Evolutionary conservation across 2,113 vertebrate species (phyloP), one percentile per base, ranked within the genome.

Genomic region (Alaudala cheleensis): DNA sequence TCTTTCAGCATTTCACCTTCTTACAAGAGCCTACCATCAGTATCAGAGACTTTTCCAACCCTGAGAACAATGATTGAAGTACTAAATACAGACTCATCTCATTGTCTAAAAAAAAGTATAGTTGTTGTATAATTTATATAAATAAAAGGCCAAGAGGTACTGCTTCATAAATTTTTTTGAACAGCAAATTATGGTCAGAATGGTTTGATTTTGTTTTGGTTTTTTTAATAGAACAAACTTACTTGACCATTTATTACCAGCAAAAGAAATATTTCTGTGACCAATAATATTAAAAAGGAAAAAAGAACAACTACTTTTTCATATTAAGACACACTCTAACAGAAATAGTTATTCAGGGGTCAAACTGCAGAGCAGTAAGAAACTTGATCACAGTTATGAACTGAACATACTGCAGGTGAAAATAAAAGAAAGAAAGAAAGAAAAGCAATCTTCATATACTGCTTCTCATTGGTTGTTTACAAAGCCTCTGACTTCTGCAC

Each of bases 41-140:
- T 99, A 78, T 98, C 99, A 4, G 99, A 99, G 98, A 98, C 98
- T 28, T 99, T 99, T 96, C 98, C 99, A 45, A 99, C 99, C 1
- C 95, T 98, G 88, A 98, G 99, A 97, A 98, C 98, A 0, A 99
- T 99, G 99, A 99, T 99, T 22, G 99, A 99, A 98, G 99, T 98
- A 92, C 98, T 99, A 83, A 99, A 99, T 97, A 99, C 99, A 50
- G 99, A 99, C 94, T 98, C 99, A 4, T 98, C 98, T n/a, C 98
- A 98, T 77, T 99, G 99, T 98, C 97, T 98, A 57, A 99, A 98
- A 97, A 97, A 99, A 98, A 92, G 97, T 96, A 73, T 98, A 97
- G 97, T 76, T 91, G 81, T 66, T 92, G 93, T 90, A 47, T 97
- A 94, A 97, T 96, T 97, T 97, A 95, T 95, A 95, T 61, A 92